These are phyloP conservation scores for Paralvinella palmiformis DNA, from an alignment of 1,140 invertebrate genomes.

Conservation along the genomic window DNA sequence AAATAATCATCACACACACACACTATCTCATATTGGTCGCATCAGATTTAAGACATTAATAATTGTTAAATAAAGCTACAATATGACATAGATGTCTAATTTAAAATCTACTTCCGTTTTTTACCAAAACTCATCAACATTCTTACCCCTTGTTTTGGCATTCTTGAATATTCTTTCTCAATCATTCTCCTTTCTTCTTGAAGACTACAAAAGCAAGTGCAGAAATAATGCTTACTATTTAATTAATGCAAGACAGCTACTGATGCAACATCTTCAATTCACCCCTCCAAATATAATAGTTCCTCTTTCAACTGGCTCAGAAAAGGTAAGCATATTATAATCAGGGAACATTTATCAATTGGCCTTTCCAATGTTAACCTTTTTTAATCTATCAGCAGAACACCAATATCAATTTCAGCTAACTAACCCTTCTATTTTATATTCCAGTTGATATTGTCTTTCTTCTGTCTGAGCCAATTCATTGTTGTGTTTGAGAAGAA, in stretches of 20 bases:
- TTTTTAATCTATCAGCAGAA: not conserved
- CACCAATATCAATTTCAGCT: not conserved
- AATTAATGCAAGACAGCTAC: not conserved
- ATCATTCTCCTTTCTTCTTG: conserved; percentile 47
- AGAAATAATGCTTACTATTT: not conserved
- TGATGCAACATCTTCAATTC: not conserved
- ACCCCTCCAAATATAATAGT: not conserved
- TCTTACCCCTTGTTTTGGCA: conserved; percentile 47
- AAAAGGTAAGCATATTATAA: not conserved
- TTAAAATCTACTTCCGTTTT: not conserved
- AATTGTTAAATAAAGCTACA: not conserved
- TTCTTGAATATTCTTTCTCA: conserved; percentile 42
- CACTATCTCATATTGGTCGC: not conserved
- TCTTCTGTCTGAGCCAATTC: conserved; percentile 44
- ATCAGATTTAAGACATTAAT: not conserved
- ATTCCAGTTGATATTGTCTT: conserved; percentile 45
- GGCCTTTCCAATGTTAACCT: not conserved
- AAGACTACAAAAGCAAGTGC: conserved; percentile 32
- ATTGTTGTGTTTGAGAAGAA: conserved; percentile 41
- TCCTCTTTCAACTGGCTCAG: no score
- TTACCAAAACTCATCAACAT: not conserved
- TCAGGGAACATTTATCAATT: not conserved
- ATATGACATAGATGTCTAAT: not conserved
- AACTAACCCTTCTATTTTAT: conserved; percentile 45
- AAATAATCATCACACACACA: not conserved